Evolutionary conservation across 2,113 vertebrate species (phyloP), one percentile per base, ranked within the genome.

Genomic region (Pagrus major): DNA sequence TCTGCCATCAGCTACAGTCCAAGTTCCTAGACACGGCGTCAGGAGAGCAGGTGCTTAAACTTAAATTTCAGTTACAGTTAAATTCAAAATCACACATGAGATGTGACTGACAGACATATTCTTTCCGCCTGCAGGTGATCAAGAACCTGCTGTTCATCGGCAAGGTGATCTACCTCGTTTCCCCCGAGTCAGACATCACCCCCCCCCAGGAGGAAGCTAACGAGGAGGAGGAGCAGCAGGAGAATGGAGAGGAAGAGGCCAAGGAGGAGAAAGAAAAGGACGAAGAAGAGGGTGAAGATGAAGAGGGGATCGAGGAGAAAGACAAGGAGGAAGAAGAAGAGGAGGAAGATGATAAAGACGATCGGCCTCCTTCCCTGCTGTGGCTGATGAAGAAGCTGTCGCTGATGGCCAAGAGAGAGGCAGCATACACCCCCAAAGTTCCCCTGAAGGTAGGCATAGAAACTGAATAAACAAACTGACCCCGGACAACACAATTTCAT

Each of bases 111-210:
- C 66, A 5, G 5, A 1, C 5, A 5, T 39, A 5, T 74, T 27
- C 8, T 2, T 78, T 49, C 58, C 37, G 10, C 18, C 14, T 33
- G 35, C 91, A 99, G 97, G 95, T 99, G 73, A 91, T 99, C 86
- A 99, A 99, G 95, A 99, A 99, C 87, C 94, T 99, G 79, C 91
- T 99, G 78, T 99, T 98, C 12, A 92, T 98, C 11, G 96, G 96
- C 54, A 98, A 98, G 89, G 96, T 98, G 81, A 92, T 99, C 42
- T 97, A 97, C 90, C 95, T 98, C 67, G 84, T 99, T 63, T 95
- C 93, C 23, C 95, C 96, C 3, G 92, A 95, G 77, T 93, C 90
- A 18, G 93, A 94, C 6, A 72, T 90, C 7, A 52, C 77, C 10
- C 12, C 86, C 21, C 9, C 63, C 20, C 29, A 80, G 44, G 81